Percentiles rank a stretch among this genome's conserved stretches.
Conservation (phyloP, 2,113 vertebrate species). For the Oxyura jamaicensis region DNA sequence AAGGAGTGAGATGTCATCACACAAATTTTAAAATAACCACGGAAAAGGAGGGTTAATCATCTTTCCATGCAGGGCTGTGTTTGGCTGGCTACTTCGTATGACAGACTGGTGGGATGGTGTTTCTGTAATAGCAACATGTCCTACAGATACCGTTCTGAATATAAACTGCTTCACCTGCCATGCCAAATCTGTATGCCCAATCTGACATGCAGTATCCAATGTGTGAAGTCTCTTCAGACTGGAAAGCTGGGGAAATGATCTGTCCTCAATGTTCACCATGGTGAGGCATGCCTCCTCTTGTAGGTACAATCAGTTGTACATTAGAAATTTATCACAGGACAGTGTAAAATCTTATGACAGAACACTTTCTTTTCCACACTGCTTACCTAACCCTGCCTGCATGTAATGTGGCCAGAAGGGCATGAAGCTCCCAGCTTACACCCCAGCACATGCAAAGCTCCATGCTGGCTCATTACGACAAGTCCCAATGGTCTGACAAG, state of each 20-base stretch:
- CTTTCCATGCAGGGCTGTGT: neutral
- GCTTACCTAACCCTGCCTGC: neutral
- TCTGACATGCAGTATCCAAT: neutral
- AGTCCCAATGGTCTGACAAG: neutral
- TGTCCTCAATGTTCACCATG: neutral
- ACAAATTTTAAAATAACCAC: neutral
- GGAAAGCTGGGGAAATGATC: neutral
- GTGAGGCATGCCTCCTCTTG: neutral
- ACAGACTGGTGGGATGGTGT: neutral
- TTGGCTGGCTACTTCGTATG: neutral
- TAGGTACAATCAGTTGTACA: neutral
- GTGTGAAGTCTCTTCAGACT: neutral
- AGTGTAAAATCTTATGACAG: neutral
- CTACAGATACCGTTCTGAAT: neutral
- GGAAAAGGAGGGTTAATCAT: neutral
- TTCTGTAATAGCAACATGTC: neutral
- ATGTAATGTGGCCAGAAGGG: neutral
- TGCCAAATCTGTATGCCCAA: accelerated
- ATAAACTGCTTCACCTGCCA: neutral
- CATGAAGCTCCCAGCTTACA: neutral
- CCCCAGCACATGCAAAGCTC: neutral
- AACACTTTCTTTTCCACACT: neutral
- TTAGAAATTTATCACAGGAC: neutral
- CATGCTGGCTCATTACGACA: neutral
- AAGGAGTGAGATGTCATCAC: neutral